Percentiles rank a stretch among this genome's conserved stretches.
phyloP scores from a whole-genome alignment of 2,113 vertebrate species.

The Athene cunicularia region DNA sequence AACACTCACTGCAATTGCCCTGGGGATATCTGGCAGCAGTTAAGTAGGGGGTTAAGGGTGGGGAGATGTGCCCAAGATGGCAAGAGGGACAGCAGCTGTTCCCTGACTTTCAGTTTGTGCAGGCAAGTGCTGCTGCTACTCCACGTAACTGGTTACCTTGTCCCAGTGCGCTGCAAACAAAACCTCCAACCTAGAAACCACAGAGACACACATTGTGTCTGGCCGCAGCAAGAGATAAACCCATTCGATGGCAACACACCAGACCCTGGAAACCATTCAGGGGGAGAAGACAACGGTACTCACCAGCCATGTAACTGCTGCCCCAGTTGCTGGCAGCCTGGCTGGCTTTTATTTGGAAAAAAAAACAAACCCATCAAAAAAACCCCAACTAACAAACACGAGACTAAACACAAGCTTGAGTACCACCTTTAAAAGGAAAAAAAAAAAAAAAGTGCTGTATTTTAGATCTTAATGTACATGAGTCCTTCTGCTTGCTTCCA shows the following conservation, averaged over 20 bases:
- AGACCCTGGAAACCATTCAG: accelerated
- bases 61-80: background rate
- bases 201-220: accelerated
- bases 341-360: background rate
- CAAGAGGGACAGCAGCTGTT: background rate
- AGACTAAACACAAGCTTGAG: background rate
- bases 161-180: background rate
- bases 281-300: no score
- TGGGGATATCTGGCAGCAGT: background rate
- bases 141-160: accelerated
- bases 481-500: background rate
- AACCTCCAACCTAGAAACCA: background rate
- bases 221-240: accelerated
- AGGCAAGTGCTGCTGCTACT: accelerated
- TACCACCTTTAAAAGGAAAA: background rate
- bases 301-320: accelerated
- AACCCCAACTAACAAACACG: background rate
- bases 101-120: background rate
- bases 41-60: background rate
- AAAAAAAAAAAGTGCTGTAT: accelerated
- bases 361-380: background rate
- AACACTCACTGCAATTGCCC: background rate
- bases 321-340: background rate
- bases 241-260: accelerated
- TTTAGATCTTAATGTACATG: background rate